These are phyloP conservation scores for Parasteatoda lunata DNA, from an alignment of 2,888 invertebrate species.

Conservation along the genomic window DNA sequence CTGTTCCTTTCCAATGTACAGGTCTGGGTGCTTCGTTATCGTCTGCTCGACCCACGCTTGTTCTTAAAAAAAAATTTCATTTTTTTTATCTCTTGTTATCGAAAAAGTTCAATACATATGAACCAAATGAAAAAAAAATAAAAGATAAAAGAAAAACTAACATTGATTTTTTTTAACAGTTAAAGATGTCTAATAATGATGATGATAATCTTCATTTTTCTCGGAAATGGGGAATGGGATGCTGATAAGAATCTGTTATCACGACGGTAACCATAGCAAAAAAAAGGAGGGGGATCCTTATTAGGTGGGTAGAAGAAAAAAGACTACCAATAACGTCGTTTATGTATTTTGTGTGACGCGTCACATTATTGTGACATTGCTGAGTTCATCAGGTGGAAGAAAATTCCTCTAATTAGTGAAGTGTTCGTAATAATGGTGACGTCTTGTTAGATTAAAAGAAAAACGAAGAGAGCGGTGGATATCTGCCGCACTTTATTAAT, in stretches of 20 bases:
- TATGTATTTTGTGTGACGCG: slow-evolving; percentile 47
- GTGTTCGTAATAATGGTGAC: slow-evolving; percentile 22
- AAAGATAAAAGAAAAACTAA: background rate
- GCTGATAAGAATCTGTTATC: slow-evolving; percentile 58
- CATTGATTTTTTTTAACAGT: slow-evolving; percentile 5
- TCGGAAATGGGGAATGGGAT: background rate
- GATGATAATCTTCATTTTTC: slow-evolving; percentile 35
- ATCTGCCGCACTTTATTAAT: background rate
- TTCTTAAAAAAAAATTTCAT: no score
- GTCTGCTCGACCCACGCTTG: background rate
- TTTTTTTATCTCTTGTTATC: no score
- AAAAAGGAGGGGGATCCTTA: slow-evolving; percentile 7
- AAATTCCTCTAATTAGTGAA: slow-evolving; percentile 42
- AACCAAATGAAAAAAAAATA: no score
- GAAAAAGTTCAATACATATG: no score
- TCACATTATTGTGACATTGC: background rate
- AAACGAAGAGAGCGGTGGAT: background rate
- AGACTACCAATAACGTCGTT: slow-evolving; percentile 50
- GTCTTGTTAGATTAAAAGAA: slow-evolving; percentile 24
- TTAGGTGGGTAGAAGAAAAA: slow-evolving; percentile 52
- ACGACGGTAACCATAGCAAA: slow-evolving; percentile 66
- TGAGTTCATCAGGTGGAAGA: slow-evolving; percentile 7
- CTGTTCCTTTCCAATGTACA: slow-evolving; percentile 22
- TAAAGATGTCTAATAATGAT: slow-evolving; percentile 7
- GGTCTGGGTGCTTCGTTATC: slow-evolving; percentile 6